These are phyloP conservation scores for Zoanthus sansibaricus DNA, from an alignment of 92 coral and sea anemone genomes.

Conservation along the genomic window DNA sequence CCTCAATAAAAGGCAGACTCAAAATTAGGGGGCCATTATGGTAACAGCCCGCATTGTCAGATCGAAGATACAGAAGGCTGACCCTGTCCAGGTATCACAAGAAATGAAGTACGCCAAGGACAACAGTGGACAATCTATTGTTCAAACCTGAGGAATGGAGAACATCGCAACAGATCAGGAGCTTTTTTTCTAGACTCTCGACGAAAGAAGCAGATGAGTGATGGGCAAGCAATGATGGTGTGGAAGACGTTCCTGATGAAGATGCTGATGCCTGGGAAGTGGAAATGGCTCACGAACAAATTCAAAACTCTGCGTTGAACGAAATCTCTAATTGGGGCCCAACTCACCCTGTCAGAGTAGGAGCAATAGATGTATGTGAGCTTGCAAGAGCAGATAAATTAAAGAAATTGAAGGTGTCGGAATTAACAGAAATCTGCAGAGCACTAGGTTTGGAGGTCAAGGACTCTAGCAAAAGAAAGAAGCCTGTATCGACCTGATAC, in stretches of 20 bases:
- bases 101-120: constrained; percentile 56
- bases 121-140: constrained; percentile 28
- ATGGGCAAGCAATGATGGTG: not conserved
- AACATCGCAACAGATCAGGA: constrained; percentile 41
- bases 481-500: not conserved
- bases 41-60: constrained; percentile 69
- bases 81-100: constrained; percentile 35
- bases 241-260: too few species aligned
- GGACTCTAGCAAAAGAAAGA: not conserved
- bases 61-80: constrained; percentile 52
- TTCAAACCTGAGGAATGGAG: constrained; percentile 48
- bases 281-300: constrained; percentile 13
- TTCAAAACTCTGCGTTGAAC: not conserved
- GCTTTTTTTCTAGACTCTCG: constrained; percentile 48
- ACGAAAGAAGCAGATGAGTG: constrained; percentile 2
- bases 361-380: not conserved
- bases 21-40: constrained; percentile 60
- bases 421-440: not conserved
- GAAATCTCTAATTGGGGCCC: not conserved
- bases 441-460: not conserved
- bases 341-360: not conserved
- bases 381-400: not conserved
- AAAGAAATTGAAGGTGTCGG: not conserved
- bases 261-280: not conserved
- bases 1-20: constrained; percentile 38